Conservation (phyloP, 2,797 vertebrate genomes). For the Sebastes flavidus region DNA sequence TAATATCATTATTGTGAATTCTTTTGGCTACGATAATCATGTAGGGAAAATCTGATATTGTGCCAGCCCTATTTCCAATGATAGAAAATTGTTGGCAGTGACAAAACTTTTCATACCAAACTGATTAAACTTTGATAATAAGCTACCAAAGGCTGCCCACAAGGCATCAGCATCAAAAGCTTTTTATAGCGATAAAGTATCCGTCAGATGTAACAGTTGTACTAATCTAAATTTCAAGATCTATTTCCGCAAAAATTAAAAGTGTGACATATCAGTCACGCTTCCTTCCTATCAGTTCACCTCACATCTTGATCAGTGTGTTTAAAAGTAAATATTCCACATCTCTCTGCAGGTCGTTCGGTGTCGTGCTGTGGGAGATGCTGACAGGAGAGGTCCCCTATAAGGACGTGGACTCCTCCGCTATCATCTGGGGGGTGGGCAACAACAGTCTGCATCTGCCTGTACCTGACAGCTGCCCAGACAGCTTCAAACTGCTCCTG, state of each 20-base stretch:
- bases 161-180: background rate
- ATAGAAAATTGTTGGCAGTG: background rate
- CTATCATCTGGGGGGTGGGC: slow-evolving; percentile 98
- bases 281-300: slow-evolving; percentile 15
- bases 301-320: background rate
- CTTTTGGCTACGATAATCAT: background rate
- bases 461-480: slow-evolving; percentile 93
- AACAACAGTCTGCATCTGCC: slow-evolving; percentile 98
- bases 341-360: slow-evolving; percentile 88
- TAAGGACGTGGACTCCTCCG: slow-evolving; percentile 97
- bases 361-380: slow-evolving; percentile 97
- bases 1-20: background rate
- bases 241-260: background rate
- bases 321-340: slow-evolving; percentile 11
- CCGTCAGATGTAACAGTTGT: background rate
- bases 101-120: background rate
- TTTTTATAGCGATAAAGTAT: background rate
- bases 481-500: slow-evolving; percentile 96
- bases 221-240: background rate
- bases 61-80: background rate
- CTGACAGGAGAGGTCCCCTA: slow-evolving; percentile 96
- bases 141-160: background rate
- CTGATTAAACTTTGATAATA: background rate
- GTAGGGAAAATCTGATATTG: background rate
- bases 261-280: slow-evolving; percentile 11